These are phyloP conservation scores for Zaprionus davidi DNA, from an alignment of 1,140 invertebrate species.

Conservation along the genomic window DNA sequence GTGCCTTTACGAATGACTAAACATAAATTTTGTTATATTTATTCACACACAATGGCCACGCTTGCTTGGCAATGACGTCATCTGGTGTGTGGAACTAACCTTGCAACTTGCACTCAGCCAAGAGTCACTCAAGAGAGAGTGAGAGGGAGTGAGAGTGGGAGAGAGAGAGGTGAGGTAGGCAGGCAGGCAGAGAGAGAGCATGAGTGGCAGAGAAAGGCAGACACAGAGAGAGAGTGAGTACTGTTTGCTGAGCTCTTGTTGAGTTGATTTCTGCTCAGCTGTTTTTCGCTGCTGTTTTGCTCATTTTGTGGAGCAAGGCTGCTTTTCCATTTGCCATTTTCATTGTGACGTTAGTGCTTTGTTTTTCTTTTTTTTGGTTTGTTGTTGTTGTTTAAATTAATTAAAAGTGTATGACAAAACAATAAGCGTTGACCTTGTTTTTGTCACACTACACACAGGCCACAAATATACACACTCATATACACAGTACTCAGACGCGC, in stretches of 20 bases:
- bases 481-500: background rate
- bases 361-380: constrained; percentile 41
- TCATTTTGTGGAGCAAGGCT: constrained; percentile 60
- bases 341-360: constrained; percentile 28
- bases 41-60: constrained; percentile 52
- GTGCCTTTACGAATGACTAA: constrained; percentile 59
- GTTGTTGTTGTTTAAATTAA: constrained; percentile 72
- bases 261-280: constrained; percentile 3
- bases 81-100: constrained; percentile 41
- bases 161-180: too few relatives aligned
- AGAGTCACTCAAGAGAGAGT: constrained; percentile 22
- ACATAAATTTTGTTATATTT: constrained; percentile 73
- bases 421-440: constrained; percentile 73
- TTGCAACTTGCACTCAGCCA: constrained; percentile 49
- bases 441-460: constrained; percentile 1
- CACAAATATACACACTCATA: background rate
- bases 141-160: background rate
- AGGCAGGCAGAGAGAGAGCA: background rate
- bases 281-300: constrained; percentile 26
- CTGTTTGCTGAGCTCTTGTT: too few relatives aligned
- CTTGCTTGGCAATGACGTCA: constrained; percentile 60
- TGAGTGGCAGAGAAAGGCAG: background rate
- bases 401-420: constrained; percentile 73
- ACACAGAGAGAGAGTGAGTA: background rate
- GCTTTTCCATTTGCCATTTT: constrained; percentile 20